Evolutionary conservation across 2,888 invertebrate species (phyloP).

Genomic region (Cheilosia variabilis): DNA sequence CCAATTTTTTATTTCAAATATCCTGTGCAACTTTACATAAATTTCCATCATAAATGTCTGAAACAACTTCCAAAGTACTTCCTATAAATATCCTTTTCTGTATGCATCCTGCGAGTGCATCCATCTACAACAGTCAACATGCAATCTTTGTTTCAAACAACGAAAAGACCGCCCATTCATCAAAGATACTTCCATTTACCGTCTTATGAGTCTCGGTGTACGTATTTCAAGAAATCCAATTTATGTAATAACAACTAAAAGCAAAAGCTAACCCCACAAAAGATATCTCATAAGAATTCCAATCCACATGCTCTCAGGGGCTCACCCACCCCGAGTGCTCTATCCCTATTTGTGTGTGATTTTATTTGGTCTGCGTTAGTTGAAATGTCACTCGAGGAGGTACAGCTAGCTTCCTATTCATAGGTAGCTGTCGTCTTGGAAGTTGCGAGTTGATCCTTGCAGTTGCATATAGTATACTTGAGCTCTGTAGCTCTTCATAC

Average conservation of each 20-base stretch:
- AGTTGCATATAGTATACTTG: constrained; percentile 19
- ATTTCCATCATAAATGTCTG: constrained; percentile 27
- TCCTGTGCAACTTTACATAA: neutral
- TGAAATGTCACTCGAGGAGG: neutral
- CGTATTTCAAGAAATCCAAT: constrained; percentile 19
- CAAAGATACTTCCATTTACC: neutral
- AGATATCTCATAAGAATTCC: constrained; percentile 12
- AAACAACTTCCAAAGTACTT: constrained; percentile 20
- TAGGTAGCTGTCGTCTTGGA: neutral
- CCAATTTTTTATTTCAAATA: no score
- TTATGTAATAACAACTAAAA: constrained; percentile 24
- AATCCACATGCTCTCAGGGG: neutral
- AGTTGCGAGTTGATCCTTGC: constrained; percentile 35
- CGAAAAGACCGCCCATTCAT: constrained; percentile 2
- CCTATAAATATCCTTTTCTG: neutral
- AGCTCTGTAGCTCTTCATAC: neutral
- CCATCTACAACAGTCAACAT: constrained; percentile 9
- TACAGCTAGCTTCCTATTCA: neutral
- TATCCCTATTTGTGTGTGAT: neutral
- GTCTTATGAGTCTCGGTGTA: constrained; percentile 3
- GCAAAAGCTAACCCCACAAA: constrained; percentile 28
- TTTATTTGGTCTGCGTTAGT: constrained; percentile 8
- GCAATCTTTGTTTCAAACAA: constrained; percentile 15
- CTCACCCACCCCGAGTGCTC: neutral
- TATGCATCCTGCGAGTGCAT: neutral